Evolutionary conservation across 2,888 invertebrate genomes (phyloP), one percentile per base, ranked within the genome.

Genomic region (Nephrocerus scutellatus): DNA sequence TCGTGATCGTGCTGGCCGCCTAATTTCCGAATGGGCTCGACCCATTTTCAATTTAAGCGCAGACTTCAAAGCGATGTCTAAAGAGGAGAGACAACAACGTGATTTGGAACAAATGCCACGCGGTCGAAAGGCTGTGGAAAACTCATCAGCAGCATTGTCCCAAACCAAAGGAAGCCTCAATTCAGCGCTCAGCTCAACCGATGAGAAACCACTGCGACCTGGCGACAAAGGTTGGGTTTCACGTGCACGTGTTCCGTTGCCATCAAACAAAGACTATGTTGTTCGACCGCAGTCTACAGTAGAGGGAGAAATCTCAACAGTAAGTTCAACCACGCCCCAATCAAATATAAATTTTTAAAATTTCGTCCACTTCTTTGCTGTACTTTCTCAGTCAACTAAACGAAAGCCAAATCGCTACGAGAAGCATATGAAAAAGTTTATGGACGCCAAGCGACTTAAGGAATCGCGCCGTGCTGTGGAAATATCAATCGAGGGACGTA

Each of bases 1-100:
- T 70, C 84, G 85, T 59, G 86, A 87, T 61, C 76, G 83, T 36
- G 93, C 95, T 44, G 91, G 92, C 2, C 81, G 86, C 49, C 76
- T 97, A 48, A 96, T 97, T 51, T 92, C 89, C 47, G 93, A 95
- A 70, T 98, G 98, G 97, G 92, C 96, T 0, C 71, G 97, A 10
- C 96, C 97, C 2, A 96, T 98, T 51, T 97, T 98, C 70, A 95
- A 96, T 74, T 74, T 97, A 41, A 88, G 89, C 16, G 82, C 89
- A 9, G 89, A 95, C 68, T 92, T 88, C 61, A 88, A 87, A 70
- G 87, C 90, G 3, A 76, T 98, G 74, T 79, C 85, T 6, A 84
- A 84, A 62, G 95, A 97, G 70, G 97, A 98, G 69, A 77, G 97
- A 25, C 79, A 92, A 66, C 88, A 92, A 65, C 75, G 96, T 51